phyloP scores from a whole-genome alignment of 2,113 vertebrate species.

The Tragulus kanchil region DNA sequence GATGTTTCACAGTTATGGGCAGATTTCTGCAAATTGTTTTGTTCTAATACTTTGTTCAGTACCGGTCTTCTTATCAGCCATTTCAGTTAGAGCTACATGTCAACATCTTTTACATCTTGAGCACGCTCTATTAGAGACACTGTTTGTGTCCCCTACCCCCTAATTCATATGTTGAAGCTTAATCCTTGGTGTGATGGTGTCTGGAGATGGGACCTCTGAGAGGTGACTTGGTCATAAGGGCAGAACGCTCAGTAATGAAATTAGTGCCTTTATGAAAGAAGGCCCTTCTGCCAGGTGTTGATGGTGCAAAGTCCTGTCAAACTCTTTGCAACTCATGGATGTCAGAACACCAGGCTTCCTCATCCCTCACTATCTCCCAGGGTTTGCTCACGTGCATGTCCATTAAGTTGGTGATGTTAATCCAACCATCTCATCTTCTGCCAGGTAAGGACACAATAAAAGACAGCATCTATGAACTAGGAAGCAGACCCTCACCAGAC shows the following conservation, averaged over 20 bases:
- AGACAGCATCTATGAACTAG: background rate
- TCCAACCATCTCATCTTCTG: background rate
- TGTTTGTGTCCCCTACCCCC: background rate
- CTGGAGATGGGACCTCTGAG: background rate
- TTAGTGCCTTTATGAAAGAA: background rate
- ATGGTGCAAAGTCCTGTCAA: background rate
- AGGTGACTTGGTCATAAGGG: background rate
- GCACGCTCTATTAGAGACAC: background rate
- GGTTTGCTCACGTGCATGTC: background rate
- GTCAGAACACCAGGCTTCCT: background rate
- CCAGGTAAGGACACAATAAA: background rate
- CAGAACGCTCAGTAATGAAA: background rate
- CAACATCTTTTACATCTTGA: background rate
- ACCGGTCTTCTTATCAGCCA: background rate
- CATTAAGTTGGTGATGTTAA: background rate
- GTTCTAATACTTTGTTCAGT: background rate
- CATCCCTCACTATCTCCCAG: background rate
- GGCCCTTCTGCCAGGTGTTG: background rate
- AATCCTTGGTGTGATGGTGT: background rate
- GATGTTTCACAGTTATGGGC: background rate
- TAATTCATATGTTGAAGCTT: background rate
- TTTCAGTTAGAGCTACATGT: background rate
- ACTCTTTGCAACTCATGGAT: background rate
- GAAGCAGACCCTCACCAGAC: background rate
- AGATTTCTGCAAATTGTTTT: constrained; percentile 2